These are phyloP conservation scores for Autographa pulchrina DNA, from an alignment of 2,888 invertebrate species.

Conservation along the genomic window DNA sequence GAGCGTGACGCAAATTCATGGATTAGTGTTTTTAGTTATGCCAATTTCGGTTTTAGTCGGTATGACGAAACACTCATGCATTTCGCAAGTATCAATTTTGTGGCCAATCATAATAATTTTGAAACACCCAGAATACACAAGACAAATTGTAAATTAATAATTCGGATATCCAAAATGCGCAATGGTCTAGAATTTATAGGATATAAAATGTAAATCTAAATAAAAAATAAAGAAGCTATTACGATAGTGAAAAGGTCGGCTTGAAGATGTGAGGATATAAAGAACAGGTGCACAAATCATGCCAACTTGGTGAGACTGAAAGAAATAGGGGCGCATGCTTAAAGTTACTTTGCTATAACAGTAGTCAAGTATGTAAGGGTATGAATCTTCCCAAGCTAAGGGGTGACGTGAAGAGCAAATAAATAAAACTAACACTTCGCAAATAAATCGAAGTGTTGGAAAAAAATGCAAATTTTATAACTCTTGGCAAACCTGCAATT, in stretches of 20 bases:
- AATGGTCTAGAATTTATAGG: conserved; percentile 50
- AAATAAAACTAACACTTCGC: conserved; percentile 68
- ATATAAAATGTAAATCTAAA: conserved; percentile 47
- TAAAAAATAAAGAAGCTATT: conserved; percentile 52
- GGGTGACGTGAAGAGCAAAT: conserved; percentile 73
- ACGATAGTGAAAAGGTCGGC: conserved; percentile 30
- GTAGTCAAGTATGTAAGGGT: conserved; percentile 38
- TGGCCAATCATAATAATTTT: conserved; percentile 65
- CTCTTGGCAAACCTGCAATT: conserved; percentile 89
- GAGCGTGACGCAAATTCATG: conserved; percentile 70
- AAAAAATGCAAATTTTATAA: conserved; percentile 89
- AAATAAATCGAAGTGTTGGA: conserved; percentile 78
- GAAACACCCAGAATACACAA: conserved; percentile 77
- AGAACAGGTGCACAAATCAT: conserved; percentile 55
- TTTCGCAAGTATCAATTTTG: conserved; percentile 70
- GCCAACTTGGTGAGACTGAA: conserved; percentile 46
- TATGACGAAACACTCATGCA: conserved; percentile 61
- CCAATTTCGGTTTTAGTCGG: conserved; percentile 72
- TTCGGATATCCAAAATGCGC: conserved; percentile 59
- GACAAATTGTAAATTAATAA: conserved; percentile 54
- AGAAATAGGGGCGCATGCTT: conserved; percentile 68
- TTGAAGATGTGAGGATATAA: conserved; percentile 48
- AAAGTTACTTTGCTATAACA: conserved; percentile 57
- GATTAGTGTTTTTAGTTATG: conserved; percentile 64
- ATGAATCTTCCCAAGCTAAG: conserved; percentile 62